A percentile compares a stretch with the other conserved stretches of the same genome.
Evolutionary conservation across 2,113 vertebrate species (phyloP).

Genomic region (Mus spicilegus): DNA sequence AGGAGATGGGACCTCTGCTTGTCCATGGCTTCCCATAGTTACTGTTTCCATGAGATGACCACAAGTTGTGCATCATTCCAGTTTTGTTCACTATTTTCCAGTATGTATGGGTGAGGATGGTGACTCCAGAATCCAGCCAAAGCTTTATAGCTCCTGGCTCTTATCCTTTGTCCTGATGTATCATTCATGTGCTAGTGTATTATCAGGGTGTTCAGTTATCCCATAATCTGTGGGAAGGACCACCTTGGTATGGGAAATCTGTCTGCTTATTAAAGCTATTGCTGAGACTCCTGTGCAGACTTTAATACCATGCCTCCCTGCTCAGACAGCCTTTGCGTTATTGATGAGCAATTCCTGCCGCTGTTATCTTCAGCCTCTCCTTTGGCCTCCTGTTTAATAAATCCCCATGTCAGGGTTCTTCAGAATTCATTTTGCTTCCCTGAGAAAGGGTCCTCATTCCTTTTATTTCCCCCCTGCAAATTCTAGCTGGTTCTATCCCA

Average conservation of each 20-base stretch:
- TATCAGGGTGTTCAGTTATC: background rate
- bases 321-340: background rate
- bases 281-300: background rate
- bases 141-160: background rate
- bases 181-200: background rate
- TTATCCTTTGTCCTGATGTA: background rate
- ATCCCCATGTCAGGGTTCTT: slow-evolving; percentile 64
- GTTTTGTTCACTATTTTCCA: background rate
- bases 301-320: background rate
- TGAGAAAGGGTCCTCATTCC: background rate
- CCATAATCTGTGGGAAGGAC: background rate
- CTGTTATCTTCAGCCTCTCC: slow-evolving; percentile 64
- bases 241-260: background rate
- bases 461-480: background rate
- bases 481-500: background rate
- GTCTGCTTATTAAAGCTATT: background rate
- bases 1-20: background rate
- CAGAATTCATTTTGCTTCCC: slow-evolving; percentile 44
- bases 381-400: slow-evolving; percentile 72
- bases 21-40: background rate
- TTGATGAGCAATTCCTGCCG: slow-evolving; percentile 51
- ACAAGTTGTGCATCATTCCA: background rate
- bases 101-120: background rate
- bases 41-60: background rate
- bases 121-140: background rate